These are phyloP conservation scores for Hipparchia sbordonii DNA, from an alignment of 2,888 invertebrate genomes.

Conservation along the genomic window DNA sequence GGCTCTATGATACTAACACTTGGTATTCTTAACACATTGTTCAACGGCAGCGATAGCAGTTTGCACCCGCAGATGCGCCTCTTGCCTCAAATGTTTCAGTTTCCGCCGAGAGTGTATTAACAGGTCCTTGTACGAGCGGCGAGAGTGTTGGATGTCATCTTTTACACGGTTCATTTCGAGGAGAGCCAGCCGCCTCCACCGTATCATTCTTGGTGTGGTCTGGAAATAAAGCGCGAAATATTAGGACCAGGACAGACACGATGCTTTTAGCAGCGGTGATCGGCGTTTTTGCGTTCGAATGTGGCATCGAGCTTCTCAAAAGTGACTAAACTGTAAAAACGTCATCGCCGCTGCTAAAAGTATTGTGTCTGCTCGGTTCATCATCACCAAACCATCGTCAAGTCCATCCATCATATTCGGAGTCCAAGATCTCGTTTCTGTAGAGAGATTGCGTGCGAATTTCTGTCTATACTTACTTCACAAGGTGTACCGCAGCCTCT, in stretches of 20 bases:
- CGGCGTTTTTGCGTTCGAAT: no score
- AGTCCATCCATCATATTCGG: no score
- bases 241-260: no score
- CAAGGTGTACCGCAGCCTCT: constrained; percentile 59
- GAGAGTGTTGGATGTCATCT: constrained; percentile 66
- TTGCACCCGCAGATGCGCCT: constrained; percentile 47
- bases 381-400: no score
- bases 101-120: constrained; percentile 61
- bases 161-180: constrained; percentile 65
- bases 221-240: constrained; percentile 42
- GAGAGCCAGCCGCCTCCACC: constrained; percentile 67
- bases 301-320: no score
- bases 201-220: constrained; percentile 57
- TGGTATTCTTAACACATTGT: constrained; percentile 45
- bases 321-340: no score
- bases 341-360: no score
- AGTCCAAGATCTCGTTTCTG: no score
- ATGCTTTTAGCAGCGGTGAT: no score
- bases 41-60: constrained; percentile 50
- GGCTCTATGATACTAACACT: constrained; percentile 12
- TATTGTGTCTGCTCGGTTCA: no score
- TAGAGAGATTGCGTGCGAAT: no score
- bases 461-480: constrained; percentile 56
- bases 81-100: constrained; percentile 58
- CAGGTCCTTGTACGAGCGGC: constrained; percentile 63